A percentile compares a stretch with the other conserved stretches of the same genome.
These are phyloP conservation scores for Helicorthomorpha holstii DNA, from an alignment of 1,140 invertebrate species.

Conservation along the genomic window DNA sequence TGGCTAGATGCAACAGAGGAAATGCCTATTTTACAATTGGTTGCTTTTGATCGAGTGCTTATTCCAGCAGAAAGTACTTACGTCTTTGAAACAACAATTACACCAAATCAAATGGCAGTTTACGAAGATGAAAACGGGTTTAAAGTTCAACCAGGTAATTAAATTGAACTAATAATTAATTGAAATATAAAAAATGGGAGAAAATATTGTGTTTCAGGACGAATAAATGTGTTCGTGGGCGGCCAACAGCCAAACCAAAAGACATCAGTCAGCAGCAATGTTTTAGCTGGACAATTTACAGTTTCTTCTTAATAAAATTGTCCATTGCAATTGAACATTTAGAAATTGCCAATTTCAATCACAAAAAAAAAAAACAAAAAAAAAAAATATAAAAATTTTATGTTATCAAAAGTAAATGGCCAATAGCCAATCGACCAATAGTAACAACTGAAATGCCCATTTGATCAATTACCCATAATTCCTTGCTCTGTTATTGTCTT, in stretches of 20 bases:
- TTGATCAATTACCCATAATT: too few relatives aligned
- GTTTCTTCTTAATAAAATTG: too few relatives aligned
- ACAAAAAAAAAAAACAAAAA: too few relatives aligned
- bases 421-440: too few relatives aligned
- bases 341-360: too few relatives aligned
- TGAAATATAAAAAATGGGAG: not conserved
- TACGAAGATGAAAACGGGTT: conserved; percentile 19
- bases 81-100: conserved; percentile 10
- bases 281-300: conserved; percentile 9
- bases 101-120: conserved; percentile 17
- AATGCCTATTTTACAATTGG: conserved; percentile 21
- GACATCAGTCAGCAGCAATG: conserved; percentile 17
- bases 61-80: conserved; percentile 3
- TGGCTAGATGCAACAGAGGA: conserved; percentile 16
- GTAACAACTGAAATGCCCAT: too few relatives aligned
- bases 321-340: too few relatives aligned
- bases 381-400: too few relatives aligned
- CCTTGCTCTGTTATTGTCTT: too few relatives aligned
- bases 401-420: too few relatives aligned
- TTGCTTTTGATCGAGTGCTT: conserved; percentile 16
- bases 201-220: conserved; percentile 13
- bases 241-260: conserved; percentile 23
- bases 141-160: conserved; percentile 15
- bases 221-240: conserved; percentile 19
- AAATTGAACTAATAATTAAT: not conserved